Conservation (phyloP, 2,797 vertebrate species). For the Urosaurus nigricauda region DNA sequence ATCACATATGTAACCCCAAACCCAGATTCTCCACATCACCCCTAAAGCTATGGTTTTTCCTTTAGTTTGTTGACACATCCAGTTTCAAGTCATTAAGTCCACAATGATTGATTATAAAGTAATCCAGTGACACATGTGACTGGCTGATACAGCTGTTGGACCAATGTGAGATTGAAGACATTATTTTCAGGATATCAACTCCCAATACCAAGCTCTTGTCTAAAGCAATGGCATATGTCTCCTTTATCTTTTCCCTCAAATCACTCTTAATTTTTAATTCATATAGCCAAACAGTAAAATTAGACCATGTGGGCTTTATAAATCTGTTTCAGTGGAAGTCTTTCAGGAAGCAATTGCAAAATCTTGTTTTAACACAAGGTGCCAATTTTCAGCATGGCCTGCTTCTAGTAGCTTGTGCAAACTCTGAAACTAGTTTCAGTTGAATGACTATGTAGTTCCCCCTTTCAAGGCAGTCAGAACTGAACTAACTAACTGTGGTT, state of each 20-base stretch:
- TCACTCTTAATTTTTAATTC: background rate
- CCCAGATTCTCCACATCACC: background rate
- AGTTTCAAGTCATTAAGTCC: background rate
- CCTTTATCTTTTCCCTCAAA: background rate
- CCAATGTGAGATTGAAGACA: background rate
- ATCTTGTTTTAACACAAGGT: slow-evolving; percentile 24
- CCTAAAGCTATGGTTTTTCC: background rate
- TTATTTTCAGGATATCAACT: no score
- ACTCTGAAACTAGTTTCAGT: slow-evolving; percentile 48
- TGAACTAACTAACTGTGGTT: background rate
- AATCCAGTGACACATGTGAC: background rate
- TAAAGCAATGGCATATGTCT: background rate
- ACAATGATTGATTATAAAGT: background rate
- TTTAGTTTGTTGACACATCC: background rate
- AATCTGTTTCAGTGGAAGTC: rapidly evolving
- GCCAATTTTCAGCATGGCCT: background rate
- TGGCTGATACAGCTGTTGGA: background rate
- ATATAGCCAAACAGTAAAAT: background rate
- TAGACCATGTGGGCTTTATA: rapidly evolving
- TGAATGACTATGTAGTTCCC: slow-evolving; percentile 55
- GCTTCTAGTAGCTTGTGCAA: slow-evolving; percentile 15
- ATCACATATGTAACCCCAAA: background rate
- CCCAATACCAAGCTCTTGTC: no score
- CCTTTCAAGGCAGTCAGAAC: slow-evolving; percentile 52
- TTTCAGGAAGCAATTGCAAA: slow-evolving; percentile 14